Percentiles rank a stretch among this genome's conserved stretches.
Evolutionary conservation across 2,113 vertebrate genomes (phyloP).

Genomic region (Felis catus): DNA sequence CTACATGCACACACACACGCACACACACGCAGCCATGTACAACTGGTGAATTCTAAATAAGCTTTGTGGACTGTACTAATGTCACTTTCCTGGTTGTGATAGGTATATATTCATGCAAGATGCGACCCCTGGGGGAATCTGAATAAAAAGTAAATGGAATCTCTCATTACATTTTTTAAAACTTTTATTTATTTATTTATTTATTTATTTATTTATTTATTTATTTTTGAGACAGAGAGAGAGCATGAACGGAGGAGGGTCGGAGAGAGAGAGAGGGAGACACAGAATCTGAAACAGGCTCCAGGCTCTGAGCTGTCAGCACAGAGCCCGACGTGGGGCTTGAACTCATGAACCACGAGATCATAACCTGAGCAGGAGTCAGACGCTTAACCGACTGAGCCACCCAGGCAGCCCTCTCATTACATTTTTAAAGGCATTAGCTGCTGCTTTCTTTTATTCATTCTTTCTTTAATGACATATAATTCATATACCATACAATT

Average conservation of each 20-base stretch:
- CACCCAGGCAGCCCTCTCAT: neutral
- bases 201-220: too few relatives aligned
- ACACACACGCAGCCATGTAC: neutral
- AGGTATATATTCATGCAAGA: neutral
- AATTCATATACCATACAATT: neutral
- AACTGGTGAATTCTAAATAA: neutral
- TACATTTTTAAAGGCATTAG: constrained; percentile 5
- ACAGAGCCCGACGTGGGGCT: too few relatives aligned
- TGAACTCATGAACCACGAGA: too few relatives aligned
- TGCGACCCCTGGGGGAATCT: neutral
- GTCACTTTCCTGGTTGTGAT: neutral
- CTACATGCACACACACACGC: neutral
- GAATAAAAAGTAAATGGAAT: neutral
- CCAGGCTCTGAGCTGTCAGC: too few relatives aligned
- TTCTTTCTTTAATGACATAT: neutral
- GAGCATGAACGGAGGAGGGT: too few relatives aligned
- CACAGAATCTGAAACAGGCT: too few relatives aligned
- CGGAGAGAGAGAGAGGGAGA: too few relatives aligned
- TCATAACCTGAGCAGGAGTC: too few relatives aligned
- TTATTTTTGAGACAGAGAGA: too few relatives aligned
- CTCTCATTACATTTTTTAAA: neutral
- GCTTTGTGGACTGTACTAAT: neutral
- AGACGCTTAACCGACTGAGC: too few relatives aligned
- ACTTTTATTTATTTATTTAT: too few relatives aligned
- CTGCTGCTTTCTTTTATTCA: neutral